Evolutionary conservation across 2,888 invertebrate species (phyloP).

Genomic region (Acleris literana): DNA sequence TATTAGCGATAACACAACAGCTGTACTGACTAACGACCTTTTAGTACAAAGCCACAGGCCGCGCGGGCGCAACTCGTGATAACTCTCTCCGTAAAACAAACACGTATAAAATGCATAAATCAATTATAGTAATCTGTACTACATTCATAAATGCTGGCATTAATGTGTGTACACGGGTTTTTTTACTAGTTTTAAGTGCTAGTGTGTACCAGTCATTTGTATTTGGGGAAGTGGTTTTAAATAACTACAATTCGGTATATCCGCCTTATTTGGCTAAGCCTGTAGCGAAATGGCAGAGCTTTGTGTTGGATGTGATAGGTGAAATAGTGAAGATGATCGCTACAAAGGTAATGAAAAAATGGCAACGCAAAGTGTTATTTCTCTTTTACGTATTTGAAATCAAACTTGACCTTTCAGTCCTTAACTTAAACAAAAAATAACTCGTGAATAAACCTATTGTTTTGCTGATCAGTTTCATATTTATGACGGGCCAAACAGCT

Average conservation of each 20-base stretch:
- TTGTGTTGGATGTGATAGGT: constrained; percentile 41
- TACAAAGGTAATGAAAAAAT: constrained; percentile 54
- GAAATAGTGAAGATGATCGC: constrained; percentile 50
- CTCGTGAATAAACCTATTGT: too few relatives aligned
- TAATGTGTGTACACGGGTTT: constrained; percentile 59
- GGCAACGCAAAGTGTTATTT: constrained; percentile 2
- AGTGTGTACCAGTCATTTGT: constrained; percentile 70
- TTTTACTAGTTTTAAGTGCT: constrained; percentile 66
- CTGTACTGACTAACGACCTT: constrained; percentile 11
- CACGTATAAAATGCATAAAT: constrained; percentile 51
- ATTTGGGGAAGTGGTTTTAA: constrained; percentile 68
- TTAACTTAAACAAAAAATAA: too few relatives aligned
- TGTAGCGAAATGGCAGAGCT: constrained; percentile 45
- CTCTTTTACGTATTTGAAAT: too few relatives aligned
- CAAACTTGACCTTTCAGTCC: too few relatives aligned
- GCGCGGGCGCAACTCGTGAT: constrained; percentile 10
- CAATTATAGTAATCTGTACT: constrained; percentile 48
- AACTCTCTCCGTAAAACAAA: neutral
- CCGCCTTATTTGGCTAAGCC: constrained; percentile 64
- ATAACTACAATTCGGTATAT: constrained; percentile 67
- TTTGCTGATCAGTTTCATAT: too few relatives aligned
- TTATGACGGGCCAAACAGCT: too few relatives aligned
- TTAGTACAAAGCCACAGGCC: constrained; percentile 11
- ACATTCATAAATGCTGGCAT: constrained; percentile 59
- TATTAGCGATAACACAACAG: constrained; percentile 12